Evolutionary conservation across 2,113 vertebrate genomes (phyloP).

Genomic region (Cinclus mexicanus): DNA sequence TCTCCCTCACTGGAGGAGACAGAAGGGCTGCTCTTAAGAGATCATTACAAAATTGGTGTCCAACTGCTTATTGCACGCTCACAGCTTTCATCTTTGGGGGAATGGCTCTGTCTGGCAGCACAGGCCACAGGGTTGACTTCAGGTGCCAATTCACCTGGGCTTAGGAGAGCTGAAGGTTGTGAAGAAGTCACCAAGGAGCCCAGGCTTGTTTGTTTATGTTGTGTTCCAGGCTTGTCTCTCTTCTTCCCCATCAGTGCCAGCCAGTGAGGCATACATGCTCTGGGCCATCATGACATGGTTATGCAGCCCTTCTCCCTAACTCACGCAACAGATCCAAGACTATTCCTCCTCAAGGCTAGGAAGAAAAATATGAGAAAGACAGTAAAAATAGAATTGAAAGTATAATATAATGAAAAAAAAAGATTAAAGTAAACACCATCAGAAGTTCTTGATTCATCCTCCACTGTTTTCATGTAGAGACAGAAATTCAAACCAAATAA

Average conservation of each 20-base stretch:
- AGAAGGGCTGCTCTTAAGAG: constrained; percentile 54
- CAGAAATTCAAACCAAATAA: neutral
- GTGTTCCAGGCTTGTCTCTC: neutral
- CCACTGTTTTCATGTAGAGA: neutral
- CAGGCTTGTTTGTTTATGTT: neutral
- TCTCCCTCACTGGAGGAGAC: constrained; percentile 21
- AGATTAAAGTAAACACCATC: neutral
- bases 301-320: neutral
- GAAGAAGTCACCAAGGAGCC: neutral
- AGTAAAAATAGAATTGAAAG: neutral
- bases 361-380: neutral
- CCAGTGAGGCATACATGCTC: neutral
- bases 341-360: neutral
- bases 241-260: neutral
- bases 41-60: constrained; percentile 5
- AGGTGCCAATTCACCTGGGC: neutral
- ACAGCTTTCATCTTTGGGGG: neutral
- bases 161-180: neutral
- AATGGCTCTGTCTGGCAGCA: neutral
- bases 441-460: neutral
- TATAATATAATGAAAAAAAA: neutral
- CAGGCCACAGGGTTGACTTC: neutral
- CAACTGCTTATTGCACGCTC: neutral
- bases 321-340: neutral
- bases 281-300: neutral